Percentiles rank a stretch among this genome's conserved stretches.
phyloP scores from a whole-genome alignment of 2,113 vertebrate species.

The Nicator chloris region DNA sequence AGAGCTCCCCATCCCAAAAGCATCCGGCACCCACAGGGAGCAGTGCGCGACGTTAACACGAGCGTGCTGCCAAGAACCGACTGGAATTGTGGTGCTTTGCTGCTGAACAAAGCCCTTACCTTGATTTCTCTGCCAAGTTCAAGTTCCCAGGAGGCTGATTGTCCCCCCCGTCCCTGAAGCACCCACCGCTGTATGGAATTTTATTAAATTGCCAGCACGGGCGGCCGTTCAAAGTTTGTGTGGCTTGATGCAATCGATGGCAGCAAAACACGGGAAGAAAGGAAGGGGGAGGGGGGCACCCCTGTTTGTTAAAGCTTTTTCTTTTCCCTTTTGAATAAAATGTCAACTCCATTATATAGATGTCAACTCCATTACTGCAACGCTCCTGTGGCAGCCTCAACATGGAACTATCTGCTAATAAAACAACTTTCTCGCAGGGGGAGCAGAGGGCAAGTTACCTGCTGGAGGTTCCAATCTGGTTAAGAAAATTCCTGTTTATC shows the following conservation, averaged over 20 bases:
- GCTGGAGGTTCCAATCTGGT: neutral
- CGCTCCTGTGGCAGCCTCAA: constrained; percentile 18
- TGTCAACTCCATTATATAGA: constrained; percentile 62
- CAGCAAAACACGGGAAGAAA: constrained; percentile 19
- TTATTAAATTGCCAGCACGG: constrained; percentile 13
- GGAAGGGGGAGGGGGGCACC: neutral
- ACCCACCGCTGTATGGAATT: neutral
- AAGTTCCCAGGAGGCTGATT: constrained; percentile 3
- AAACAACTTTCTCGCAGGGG: constrained; percentile 26
- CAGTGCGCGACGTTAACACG: fast-evolving
- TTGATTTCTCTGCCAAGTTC: constrained; percentile 38
- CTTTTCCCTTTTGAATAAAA: constrained; percentile 61
- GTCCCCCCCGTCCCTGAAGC: neutral
- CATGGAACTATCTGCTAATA: constrained; percentile 25
- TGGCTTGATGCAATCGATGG: neutral
- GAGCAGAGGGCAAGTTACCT: neutral
- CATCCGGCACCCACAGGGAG: neutral
- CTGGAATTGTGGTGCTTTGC: neutral
- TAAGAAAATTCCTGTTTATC: constrained; percentile 24
- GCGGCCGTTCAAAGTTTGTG: constrained; percentile 16
- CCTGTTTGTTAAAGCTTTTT: constrained; percentile 37
- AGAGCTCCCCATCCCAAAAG: neutral
- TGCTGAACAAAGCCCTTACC: constrained; percentile 23
- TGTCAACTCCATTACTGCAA: constrained; percentile 70
- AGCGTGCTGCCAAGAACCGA: neutral